Conservation (phyloP, 1,140 invertebrate genomes). For the Aphelinus atriplicis region DNA sequence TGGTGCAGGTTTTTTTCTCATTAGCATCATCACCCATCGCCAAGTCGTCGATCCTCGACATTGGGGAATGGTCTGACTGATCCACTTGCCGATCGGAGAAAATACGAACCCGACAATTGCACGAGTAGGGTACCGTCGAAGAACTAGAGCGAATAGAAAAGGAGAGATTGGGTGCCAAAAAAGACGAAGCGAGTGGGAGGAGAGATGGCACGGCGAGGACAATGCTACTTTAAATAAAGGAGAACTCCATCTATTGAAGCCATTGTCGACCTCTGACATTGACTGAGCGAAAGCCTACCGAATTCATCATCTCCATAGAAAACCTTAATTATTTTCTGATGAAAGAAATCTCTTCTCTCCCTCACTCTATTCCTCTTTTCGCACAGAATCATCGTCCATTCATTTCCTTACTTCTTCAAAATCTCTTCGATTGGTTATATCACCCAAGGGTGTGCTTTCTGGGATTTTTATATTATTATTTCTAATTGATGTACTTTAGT, state of each 20-base stretch:
- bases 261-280: slow-evolving; percentile 66
- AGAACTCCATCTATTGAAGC: slow-evolving; percentile 65
- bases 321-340: slow-evolving; percentile 68
- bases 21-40: slow-evolving; percentile 34
- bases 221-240: slow-evolving; percentile 69
- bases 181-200: slow-evolving; percentile 41
- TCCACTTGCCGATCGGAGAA: slow-evolving; percentile 50
- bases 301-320: slow-evolving; percentile 67
- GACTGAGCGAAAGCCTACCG: slow-evolving; percentile 63
- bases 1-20: slow-evolving; percentile 53
- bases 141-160: background rate
- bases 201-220: slow-evolving; percentile 51
- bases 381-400: slow-evolving; percentile 2
- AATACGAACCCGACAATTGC: slow-evolving; percentile 18
- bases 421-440: background rate
- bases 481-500: too few relatives aligned
- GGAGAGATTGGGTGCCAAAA: slow-evolving; percentile 26
- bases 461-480: too few relatives aligned
- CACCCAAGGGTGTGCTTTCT: too few relatives aligned
- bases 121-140: background rate
- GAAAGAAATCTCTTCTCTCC: slow-evolving; percentile 60
- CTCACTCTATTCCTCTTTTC: slow-evolving; percentile 32
- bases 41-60: background rate
- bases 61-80: slow-evolving; percentile 42
- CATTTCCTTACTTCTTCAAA: background rate